A percentile compares a stretch with the other conserved stretches of the same genome.
Conservation (phyloP, 2,113 vertebrate genomes). For the Columba janthina region DNA sequence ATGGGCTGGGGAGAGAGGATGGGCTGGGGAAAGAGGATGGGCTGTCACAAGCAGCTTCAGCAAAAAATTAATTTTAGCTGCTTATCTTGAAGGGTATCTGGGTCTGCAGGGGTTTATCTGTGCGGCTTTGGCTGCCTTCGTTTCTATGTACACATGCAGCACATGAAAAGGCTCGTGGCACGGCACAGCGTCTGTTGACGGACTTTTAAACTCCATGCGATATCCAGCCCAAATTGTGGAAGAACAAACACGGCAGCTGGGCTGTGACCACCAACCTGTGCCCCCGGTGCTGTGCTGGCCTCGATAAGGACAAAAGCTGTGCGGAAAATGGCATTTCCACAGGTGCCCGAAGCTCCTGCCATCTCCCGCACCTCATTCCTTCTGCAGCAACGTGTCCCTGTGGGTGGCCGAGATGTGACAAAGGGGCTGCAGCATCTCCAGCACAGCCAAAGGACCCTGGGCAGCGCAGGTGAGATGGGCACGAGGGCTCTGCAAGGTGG, state of each 20-base stretch:
- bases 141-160: rapidly evolving
- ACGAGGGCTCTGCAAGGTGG: rapidly evolving
- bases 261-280: neutral
- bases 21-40: neutral
- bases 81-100: neutral
- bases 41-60: neutral
- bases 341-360: neutral
- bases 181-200: rapidly evolving
- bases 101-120: neutral
- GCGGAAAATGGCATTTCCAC: rapidly evolving
- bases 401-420: no score
- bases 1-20: neutral
- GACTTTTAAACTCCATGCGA: neutral
- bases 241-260: neutral
- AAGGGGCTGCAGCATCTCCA: neutral
- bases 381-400: neutral
- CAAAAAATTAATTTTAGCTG: neutral
- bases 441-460: neutral
- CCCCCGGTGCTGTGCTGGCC: rapidly evolving
- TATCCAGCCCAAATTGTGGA: neutral
- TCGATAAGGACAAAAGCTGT: neutral
- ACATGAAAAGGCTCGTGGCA: neutral
- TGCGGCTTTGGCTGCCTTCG: neutral
- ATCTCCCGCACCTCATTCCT: neutral
- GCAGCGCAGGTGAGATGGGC: rapidly evolving